Percentiles rank a stretch among this genome's conserved stretches.
Conservation (phyloP, 2,888 invertebrate species). For the Hemistola chrysoprasaria region DNA sequence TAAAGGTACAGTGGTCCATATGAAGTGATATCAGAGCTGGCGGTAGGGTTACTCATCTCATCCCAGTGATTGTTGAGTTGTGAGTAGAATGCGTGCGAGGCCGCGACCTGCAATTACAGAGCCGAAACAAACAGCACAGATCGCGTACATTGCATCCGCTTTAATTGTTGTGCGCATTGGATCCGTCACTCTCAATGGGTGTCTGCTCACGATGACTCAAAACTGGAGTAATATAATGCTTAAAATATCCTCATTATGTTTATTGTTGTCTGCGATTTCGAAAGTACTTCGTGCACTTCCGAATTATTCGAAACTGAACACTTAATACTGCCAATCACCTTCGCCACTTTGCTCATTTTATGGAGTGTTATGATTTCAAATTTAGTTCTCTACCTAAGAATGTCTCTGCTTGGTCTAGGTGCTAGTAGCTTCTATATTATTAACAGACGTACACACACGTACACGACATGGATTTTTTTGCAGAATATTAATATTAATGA, state of each 20-base stretch:
- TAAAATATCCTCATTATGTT: conserved; percentile 9
- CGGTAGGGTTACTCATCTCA: conserved; percentile 7
- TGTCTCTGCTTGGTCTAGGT: too few relatives aligned
- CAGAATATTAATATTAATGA: too few relatives aligned
- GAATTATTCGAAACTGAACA: background rate
- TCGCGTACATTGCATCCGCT: conserved; percentile 49
- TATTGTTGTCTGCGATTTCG: conserved; percentile 6
- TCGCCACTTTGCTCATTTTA: too few relatives aligned
- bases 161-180: conserved; percentile 64
- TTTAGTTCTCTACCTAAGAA: too few relatives aligned
- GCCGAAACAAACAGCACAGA: conserved; percentile 71
- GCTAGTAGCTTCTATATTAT: too few relatives aligned
- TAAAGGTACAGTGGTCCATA: too few relatives aligned
- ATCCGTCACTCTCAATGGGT: conserved; percentile 46
- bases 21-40: too few relatives aligned
- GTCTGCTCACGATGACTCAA: conserved; percentile 31
- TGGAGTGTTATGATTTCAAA: too few relatives aligned
- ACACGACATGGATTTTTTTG: too few relatives aligned
- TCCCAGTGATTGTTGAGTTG: conserved; percentile 16
- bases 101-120: conserved; percentile 71
- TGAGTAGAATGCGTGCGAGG: conserved; percentile 58
- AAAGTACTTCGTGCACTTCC: conserved; percentile 6
- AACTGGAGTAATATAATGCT: conserved; percentile 13
- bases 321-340: too few relatives aligned
- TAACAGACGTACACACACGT: too few relatives aligned